Conservation (phyloP, 2,113 vertebrate species). For the Struthio camelus region DNA sequence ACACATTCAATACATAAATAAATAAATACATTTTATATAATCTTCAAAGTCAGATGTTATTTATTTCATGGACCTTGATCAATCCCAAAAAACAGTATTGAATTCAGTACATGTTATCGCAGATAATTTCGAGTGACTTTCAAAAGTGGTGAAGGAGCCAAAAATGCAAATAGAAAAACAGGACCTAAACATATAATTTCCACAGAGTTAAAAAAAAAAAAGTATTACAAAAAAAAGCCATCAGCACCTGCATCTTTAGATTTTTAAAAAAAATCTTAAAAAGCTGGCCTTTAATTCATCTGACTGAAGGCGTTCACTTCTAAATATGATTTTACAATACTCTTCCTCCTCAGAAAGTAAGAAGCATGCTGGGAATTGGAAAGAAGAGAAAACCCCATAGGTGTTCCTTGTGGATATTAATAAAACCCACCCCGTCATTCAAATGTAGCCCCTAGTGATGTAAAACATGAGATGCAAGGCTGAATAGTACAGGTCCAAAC, state of each 20-base stretch:
- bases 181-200: not conserved
- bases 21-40: not conserved
- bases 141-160: not conserved
- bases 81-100: not conserved
- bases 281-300: not conserved
- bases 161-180: not conserved
- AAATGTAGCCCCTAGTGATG: not conserved
- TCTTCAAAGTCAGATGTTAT: not conserved
- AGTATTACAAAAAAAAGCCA: not conserved
- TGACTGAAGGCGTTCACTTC: not conserved
- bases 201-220: not conserved
- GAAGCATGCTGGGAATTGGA: not conserved
- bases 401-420: not conserved
- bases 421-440: not conserved
- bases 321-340: not conserved
- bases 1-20: not conserved
- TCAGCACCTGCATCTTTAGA: not conserved
- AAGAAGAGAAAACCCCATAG: not conserved
- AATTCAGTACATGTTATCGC: not conserved
- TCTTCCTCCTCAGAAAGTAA: not conserved
- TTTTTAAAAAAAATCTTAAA: not conserved
- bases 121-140: not conserved
- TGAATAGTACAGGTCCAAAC: not conserved
- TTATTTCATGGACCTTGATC: not conserved
- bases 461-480: not conserved